phyloP scores from a whole-genome alignment of 2,113 vertebrate genomes.

The Bubo scandiacus region DNA sequence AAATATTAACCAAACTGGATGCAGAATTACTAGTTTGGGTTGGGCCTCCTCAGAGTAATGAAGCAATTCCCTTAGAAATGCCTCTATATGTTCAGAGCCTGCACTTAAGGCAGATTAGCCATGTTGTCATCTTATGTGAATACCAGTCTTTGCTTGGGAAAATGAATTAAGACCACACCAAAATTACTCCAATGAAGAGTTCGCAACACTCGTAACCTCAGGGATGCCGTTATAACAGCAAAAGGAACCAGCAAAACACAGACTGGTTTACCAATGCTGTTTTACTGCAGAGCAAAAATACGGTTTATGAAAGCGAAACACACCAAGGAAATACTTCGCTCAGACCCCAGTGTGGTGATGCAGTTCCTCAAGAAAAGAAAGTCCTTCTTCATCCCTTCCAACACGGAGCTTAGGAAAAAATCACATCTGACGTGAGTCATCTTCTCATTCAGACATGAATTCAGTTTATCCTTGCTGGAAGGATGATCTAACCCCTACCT shows the following conservation, averaged over 20 bases:
- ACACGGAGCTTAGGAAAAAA: background rate
- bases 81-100: constrained; percentile 14
- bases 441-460: constrained; percentile 38
- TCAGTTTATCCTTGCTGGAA: constrained; percentile 16
- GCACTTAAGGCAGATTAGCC: background rate
- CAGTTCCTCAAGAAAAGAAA: background rate
- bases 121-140: constrained; percentile 33
- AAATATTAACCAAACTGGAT: constrained; percentile 15
- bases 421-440: background rate
- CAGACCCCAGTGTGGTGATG: background rate
- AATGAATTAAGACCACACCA: constrained; percentile 48
- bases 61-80: constrained; percentile 49
- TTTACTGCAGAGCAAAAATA: background rate
- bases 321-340: background rate
- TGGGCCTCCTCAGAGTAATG: constrained; percentile 26
- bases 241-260: constrained; percentile 25
- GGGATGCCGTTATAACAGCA: background rate
- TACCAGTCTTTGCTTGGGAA: background rate
- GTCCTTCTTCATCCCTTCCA: background rate
- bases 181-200: constrained; percentile 8
- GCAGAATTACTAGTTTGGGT: constrained; percentile 21
- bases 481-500: constrained; percentile 40
- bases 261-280: background rate
- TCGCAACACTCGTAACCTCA: background rate
- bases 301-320: background rate